These are phyloP conservation scores for Anolis sagrei DNA, from an alignment of 2,113 vertebrate genomes.

Conservation along the genomic window DNA sequence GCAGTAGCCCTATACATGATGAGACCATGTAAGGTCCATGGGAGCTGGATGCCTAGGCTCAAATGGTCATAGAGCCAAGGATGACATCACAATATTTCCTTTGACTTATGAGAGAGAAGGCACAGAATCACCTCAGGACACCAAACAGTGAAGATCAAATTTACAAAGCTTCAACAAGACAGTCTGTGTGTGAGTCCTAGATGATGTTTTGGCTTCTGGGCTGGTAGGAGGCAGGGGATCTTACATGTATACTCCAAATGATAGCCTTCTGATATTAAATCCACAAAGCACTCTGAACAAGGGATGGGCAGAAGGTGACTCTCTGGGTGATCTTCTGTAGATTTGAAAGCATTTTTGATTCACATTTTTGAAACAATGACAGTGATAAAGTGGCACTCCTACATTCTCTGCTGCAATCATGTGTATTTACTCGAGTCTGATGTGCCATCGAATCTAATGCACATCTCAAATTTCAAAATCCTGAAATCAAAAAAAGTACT, in stretches of 20 bases:
- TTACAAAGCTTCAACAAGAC: slow-evolving; percentile 18
- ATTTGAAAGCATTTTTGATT: too few species aligned
- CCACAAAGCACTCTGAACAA: neutral
- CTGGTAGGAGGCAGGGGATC: too few species aligned
- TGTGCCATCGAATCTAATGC: too few species aligned
- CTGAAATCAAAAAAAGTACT: too few species aligned
- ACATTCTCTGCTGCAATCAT: too few species aligned
- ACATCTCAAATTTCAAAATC: too few species aligned
- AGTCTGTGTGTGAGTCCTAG: neutral
- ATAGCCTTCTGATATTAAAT: too few species aligned
- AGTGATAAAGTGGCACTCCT: too few species aligned
- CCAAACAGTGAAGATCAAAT: slow-evolving; percentile 14
- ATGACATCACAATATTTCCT: slow-evolving; percentile 23
- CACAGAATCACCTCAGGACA: neutral
- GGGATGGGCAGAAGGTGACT: neutral
- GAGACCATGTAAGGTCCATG: neutral
- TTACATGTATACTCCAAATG: neutral
- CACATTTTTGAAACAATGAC: too few species aligned
- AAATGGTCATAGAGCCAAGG: slow-evolving; percentile 32
- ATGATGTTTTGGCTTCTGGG: neutral
- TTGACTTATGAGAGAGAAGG: neutral
- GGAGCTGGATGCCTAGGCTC: neutral
- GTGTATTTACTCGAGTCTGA: too few species aligned
- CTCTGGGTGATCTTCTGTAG: too few species aligned
- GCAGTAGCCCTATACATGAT: neutral